Evolutionary conservation across 2,888 invertebrate species (phyloP).

Genomic region (Lycia hirtaria): DNA sequence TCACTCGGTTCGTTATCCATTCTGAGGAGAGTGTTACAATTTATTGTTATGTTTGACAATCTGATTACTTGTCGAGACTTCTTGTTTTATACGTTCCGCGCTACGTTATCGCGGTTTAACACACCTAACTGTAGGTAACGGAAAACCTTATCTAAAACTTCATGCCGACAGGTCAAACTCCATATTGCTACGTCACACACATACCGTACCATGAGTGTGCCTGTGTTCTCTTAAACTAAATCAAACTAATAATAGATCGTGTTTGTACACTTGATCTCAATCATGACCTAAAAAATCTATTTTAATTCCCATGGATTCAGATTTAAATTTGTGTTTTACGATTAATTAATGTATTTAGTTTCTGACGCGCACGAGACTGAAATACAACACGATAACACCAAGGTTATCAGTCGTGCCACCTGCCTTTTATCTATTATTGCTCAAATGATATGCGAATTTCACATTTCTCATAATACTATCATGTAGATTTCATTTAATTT

Average conservation of each 20-base stretch:
- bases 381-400: not conserved
- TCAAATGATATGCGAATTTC: not conserved
- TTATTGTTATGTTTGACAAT: constrained; percentile 35
- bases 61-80: constrained; percentile 41
- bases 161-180: constrained; percentile 17
- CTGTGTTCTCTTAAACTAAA: not conserved
- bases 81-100: constrained; percentile 49
- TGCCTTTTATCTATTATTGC: constrained; percentile 18
- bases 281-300: constrained; percentile 7
- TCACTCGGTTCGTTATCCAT: constrained; percentile 51
- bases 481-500: no score
- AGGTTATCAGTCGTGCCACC: not conserved
- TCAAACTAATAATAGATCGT: constrained; percentile 6
- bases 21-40: constrained; percentile 25
- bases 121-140: constrained; percentile 23
- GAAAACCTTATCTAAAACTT: constrained; percentile 17
- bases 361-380: not conserved
- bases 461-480: not conserved
- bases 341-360: not conserved
- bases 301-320: not conserved
- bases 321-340: not conserved
- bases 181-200: not conserved
- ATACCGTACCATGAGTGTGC: not conserved
- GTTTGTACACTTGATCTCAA: not conserved
- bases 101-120: constrained; percentile 29